Evolutionary conservation across 2,113 vertebrate species (phyloP).

Genomic region (Sceloporus tristichus): DNA sequence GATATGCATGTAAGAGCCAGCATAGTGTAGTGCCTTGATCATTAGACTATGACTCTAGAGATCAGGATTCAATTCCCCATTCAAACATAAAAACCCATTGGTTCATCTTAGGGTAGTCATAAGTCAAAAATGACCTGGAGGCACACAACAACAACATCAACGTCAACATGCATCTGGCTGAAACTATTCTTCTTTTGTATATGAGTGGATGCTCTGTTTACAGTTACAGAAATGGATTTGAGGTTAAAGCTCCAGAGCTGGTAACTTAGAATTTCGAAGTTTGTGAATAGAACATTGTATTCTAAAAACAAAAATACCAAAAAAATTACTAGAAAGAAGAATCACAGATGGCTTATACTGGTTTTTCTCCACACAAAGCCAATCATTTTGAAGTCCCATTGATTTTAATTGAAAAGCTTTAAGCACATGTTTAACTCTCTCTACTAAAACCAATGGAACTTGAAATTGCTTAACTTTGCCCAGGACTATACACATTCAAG

Average conservation of each 20-base stretch:
- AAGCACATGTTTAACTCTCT: constrained; percentile 15
- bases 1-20: background rate
- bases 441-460: background rate
- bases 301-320: background rate
- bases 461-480: constrained; percentile 19
- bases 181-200: background rate
- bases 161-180: too few species aligned
- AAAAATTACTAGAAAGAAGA: background rate
- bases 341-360: background rate
- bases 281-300: background rate
- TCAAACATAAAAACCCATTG: too few species aligned
- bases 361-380: background rate
- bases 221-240: background rate
- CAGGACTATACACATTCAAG: background rate
- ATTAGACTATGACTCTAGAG: too few species aligned
- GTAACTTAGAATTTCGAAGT: background rate
- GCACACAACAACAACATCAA: too few species aligned
- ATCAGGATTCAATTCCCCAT: too few species aligned
- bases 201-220: background rate
- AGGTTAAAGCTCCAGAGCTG: background rate
- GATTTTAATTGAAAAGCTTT: constrained; percentile 9
- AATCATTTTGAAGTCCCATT: constrained; percentile 11
- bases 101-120: too few species aligned
- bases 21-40: too few species aligned
- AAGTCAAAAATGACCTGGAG: too few species aligned